Percentiles rank a stretch among this genome's conserved stretches.
Evolutionary conservation across 1,140 invertebrate species (phyloP).

Genomic region (Rhizoglyphus robini): DNA sequence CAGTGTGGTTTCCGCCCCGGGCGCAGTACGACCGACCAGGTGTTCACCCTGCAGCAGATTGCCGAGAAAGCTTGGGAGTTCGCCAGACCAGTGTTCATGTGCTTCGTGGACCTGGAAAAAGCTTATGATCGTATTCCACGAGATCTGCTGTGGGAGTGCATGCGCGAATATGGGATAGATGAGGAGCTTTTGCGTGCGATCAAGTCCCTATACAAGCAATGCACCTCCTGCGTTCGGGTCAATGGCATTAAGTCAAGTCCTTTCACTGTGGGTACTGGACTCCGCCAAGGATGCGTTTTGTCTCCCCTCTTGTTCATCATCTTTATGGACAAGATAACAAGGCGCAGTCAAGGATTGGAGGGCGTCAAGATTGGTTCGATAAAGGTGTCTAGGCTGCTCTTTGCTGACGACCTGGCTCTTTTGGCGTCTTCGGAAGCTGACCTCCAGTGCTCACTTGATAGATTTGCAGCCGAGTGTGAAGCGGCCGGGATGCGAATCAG

Average conservation of each 20-base stretch:
- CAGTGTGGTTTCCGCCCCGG: conserved; percentile 12
- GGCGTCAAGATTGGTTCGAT: too few species aligned
- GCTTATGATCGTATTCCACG: neutral
- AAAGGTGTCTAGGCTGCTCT: too few species aligned
- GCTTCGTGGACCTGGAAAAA: too few species aligned
- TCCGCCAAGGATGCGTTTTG: conserved; percentile 4
- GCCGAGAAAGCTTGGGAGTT: conserved; percentile 17
- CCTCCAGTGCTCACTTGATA: too few species aligned
- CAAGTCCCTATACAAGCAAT: neutral
- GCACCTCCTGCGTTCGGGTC: neutral
- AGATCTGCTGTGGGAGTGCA: neutral
- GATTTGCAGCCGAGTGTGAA: too few species aligned
- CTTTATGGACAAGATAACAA: neutral
- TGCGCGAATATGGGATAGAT: neutral
- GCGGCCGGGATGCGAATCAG: too few species aligned
- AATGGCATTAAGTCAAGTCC: neutral
- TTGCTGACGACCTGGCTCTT: too few species aligned
- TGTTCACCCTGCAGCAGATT: conserved; percentile 13
- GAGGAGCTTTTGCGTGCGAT: neutral
- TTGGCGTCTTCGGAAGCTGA: too few species aligned
- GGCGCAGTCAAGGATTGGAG: too few species aligned
- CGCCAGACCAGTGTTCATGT: neutral
- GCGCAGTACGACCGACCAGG: conserved; percentile 13
- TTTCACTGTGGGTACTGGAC: neutral
- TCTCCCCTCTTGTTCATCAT: neutral